Evolutionary conservation across 2,113 vertebrate species (phyloP), one percentile per base, ranked within the genome.

Genomic region (Diphyllodes magnificus): DNA sequence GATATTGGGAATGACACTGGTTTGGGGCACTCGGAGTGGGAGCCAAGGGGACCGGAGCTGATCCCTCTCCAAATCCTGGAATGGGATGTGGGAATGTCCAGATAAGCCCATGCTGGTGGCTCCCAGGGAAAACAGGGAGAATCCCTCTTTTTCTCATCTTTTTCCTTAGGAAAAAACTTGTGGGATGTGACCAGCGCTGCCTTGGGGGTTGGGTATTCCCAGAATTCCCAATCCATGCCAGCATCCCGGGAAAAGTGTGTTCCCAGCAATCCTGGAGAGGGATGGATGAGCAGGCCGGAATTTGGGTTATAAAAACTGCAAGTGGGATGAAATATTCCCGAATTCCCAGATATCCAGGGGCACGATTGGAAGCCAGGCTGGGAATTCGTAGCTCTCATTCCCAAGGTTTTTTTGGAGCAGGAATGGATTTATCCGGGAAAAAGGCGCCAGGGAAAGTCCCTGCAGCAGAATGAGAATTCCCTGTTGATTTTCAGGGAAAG

Each of bases 71-170:
- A 4, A 31, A n/a, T 51, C 25, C 73, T 3, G 9, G 27, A 6
- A 8, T 0, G 20, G 59, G 60, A 54, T 0, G 2, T 7, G 76
- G 82, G 78, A 66, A 44, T 16, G 6, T 5, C 60, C 37, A 4
- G 20, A 15, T 2, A 30, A 23, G 13, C 33, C 8, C 1, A 3
- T 0, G 0, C 42, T n/a, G 49, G 24, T 25, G 37, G 15, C 49
- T 59, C 27, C 57, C 53, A 1, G 31, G 1, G 23, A 35, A 20
- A 44, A 10, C 7, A 50, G 79, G 73, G 18, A 61, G 4, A 54
- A 65, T 44, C 23, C 0, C 42, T 68, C 24, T 16, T n/a, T 13
- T 30, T 35, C 50, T 54, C 1, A 0, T 2, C 27, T 22, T 72
- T 59, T 20, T 47, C 56, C 31, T 35, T 4, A 19, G 24, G 16